Conservation (phyloP, 2,113 vertebrate genomes). For the Trogon melanurus region DNA sequence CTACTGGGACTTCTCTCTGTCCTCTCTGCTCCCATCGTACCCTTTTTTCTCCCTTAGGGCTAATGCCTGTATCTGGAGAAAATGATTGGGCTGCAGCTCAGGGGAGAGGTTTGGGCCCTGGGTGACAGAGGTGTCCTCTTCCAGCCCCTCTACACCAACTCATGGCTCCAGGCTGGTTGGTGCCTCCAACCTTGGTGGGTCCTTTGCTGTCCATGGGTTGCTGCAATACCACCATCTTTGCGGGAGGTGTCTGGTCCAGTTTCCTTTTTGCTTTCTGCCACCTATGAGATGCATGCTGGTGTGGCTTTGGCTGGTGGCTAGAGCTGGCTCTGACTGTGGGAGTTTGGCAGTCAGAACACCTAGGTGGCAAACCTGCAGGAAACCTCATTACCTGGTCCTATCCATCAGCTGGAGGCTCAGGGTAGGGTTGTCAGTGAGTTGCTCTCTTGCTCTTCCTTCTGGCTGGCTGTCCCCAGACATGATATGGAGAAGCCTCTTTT, state of each 20-base stretch:
- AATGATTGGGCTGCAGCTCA: background rate
- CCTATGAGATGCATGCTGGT: background rate
- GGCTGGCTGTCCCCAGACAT: background rate
- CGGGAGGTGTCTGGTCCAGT: background rate
- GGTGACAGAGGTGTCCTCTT: background rate
- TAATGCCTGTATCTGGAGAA: background rate
- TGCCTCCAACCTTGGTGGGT: background rate
- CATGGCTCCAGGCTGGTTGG: background rate
- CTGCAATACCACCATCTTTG: background rate
- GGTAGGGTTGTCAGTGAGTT: background rate
- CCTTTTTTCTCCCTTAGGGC: background rate
- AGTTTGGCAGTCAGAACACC: fast-evolving
- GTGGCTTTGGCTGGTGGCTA: background rate
- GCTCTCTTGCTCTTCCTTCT: background rate
- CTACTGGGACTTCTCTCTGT: background rate
- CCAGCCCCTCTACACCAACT: fast-evolving
- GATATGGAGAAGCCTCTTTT: background rate
- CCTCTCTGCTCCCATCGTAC: background rate
- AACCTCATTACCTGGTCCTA: background rate
- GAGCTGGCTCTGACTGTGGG: background rate
- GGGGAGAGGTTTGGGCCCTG: background rate
- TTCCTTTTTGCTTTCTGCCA: background rate
- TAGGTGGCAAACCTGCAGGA: background rate
- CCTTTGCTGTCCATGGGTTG: background rate
- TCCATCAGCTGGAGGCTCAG: background rate